These are phyloP conservation scores for Brienomyrus longianalis DNA, from an alignment of 2,113 vertebrate genomes.

Conservation along the genomic window DNA sequence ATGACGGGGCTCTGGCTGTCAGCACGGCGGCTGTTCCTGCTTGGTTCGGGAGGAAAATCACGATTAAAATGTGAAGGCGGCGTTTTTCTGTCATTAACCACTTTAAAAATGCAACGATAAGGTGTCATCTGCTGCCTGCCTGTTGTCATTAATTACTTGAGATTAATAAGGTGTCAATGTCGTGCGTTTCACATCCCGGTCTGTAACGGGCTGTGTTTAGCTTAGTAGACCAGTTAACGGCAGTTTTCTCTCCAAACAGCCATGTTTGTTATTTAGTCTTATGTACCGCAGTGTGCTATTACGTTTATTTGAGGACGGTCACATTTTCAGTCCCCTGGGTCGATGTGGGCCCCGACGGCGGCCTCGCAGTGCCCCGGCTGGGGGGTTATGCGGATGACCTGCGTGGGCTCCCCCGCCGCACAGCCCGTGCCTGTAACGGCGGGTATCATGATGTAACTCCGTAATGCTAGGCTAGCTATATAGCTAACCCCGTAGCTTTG, in stretches of 20 bases:
- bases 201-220: not conserved
- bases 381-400: not conserved
- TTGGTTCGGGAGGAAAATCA: not conserved
- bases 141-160: not conserved
- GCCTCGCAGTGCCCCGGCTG: not conserved
- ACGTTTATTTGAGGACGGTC: not conserved
- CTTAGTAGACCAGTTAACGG: not conserved
- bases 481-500: no score
- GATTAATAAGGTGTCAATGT: not conserved
- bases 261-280: not conserved
- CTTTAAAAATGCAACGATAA: not conserved
- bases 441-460: not conserved
- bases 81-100: not conserved
- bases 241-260: not conserved
- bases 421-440: not conserved
- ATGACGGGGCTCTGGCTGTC: not conserved
- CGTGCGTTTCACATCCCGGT: not conserved
- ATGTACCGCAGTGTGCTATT: not conserved
- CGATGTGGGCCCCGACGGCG: not conserved
- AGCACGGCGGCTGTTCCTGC: not conserved
- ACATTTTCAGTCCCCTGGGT: not conserved
- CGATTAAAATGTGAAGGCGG: not conserved
- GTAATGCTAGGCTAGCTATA: not conserved
- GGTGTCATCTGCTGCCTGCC: not conserved
- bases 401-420: not conserved